These are phyloP conservation scores for Chondrosia reniformis DNA, from an alignment of 37 sponge, comb jelly and placozoan genomes.

Conservation along the genomic window DNA sequence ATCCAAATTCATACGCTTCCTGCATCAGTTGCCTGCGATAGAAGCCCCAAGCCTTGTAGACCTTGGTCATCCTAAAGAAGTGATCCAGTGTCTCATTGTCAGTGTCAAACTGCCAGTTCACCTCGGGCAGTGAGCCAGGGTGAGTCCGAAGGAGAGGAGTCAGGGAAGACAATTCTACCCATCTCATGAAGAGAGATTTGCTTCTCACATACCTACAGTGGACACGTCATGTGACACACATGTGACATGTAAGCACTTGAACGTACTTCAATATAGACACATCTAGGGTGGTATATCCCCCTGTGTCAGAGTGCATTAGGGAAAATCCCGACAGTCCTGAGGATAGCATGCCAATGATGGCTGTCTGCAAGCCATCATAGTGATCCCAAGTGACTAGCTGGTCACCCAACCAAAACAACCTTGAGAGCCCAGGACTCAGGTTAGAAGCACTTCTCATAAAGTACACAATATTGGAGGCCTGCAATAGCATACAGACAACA, in stretches of 20 bases:
- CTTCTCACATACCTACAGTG: conserved; percentile 52
- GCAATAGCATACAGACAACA: too few relatives aligned
- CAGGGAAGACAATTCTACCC: conserved; percentile 78
- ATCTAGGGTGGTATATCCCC: conserved; percentile 70
- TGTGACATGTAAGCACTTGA: background rate
- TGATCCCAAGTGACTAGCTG: conserved; percentile 76
- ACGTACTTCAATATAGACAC: background rate
- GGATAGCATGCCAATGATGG: conserved; percentile 54
- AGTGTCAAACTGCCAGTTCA: conserved; percentile 65
- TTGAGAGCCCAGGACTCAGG: conserved; percentile 25
- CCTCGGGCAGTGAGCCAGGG: conserved; percentile 61
- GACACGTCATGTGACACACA: background rate
- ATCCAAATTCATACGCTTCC: conserved; percentile 45
- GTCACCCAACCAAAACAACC: conserved; percentile 75
- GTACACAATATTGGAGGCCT: conserved; percentile 47
- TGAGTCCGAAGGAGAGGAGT: conserved; percentile 62
- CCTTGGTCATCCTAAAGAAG: conserved; percentile 68
- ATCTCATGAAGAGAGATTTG: conserved; percentile 64
- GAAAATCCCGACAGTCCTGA: conserved; percentile 63
- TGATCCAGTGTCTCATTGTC: conserved; percentile 57
- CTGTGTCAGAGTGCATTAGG: conserved; percentile 72
- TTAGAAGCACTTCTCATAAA: conserved; percentile 74
- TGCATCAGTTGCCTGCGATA: conserved; percentile 51
- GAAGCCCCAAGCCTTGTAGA: conserved; percentile 53
- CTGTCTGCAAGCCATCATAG: conserved; percentile 65